phyloP scores from a whole-genome alignment of 1,140 invertebrate genomes.

The Drosophila nikananu region DNA sequence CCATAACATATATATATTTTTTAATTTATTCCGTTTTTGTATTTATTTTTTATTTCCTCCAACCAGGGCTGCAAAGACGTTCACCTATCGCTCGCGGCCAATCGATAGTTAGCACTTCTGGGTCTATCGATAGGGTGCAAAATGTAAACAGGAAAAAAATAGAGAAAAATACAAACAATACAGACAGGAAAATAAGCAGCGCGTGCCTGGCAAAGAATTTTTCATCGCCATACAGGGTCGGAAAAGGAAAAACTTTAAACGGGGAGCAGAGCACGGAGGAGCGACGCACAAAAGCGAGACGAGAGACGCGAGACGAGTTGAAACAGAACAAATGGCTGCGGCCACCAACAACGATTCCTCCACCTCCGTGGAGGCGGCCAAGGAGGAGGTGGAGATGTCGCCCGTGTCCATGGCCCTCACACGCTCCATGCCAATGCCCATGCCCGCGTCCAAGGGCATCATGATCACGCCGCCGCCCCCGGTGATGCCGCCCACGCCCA shows the following conservation, averaged over 20 bases:
- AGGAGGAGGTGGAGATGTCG: slow-evolving; percentile 54
- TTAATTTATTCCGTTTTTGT: not conserved
- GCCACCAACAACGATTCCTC: slow-evolving; percentile 71
- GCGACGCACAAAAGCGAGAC: slow-evolving; percentile 32
- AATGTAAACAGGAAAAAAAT: slow-evolving; percentile 79
- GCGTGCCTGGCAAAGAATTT: slow-evolving; percentile 59
- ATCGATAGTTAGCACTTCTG: slow-evolving; percentile 30
- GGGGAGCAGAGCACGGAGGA: not conserved
- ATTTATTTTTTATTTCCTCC: slow-evolving; percentile 2
- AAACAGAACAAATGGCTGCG: slow-evolving; percentile 53
- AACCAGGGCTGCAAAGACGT: slow-evolving; percentile 4
- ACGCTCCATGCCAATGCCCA: slow-evolving; percentile 63
- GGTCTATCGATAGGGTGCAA: slow-evolving; percentile 51
- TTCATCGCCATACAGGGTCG: slow-evolving; percentile 6
- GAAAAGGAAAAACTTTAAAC: not conserved
- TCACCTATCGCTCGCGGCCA: not conserved
- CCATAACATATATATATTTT: too few species aligned
- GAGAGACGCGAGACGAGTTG: slow-evolving; percentile 21
- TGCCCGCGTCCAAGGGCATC: slow-evolving; percentile 67
- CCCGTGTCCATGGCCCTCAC: slow-evolving; percentile 36
- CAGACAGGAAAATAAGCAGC: slow-evolving; percentile 74
- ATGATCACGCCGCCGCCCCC: slow-evolving; percentile 87
- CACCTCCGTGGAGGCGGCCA: slow-evolving; percentile 62
- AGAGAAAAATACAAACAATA: slow-evolving; percentile 83
- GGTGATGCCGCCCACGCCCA: slow-evolving; percentile 86